Evolutionary conservation across 2,797 vertebrate genomes (phyloP).

Genomic region (Sebastes iracundus): DNA sequence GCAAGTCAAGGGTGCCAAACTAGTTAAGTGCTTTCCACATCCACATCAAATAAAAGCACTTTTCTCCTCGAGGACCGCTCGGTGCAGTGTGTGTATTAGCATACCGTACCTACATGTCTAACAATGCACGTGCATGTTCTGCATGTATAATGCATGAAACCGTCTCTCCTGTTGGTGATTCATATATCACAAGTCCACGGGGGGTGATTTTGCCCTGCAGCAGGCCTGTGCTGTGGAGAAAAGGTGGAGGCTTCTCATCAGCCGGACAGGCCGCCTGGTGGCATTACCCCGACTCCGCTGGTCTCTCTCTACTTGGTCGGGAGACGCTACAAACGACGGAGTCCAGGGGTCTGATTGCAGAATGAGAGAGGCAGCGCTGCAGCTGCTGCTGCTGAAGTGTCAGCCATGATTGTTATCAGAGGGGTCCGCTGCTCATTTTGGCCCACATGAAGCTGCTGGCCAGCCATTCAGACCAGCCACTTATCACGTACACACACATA

Average conservation of each 20-base stretch:
- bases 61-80: not conserved
- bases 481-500: not conserved
- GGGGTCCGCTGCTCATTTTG: conserved; percentile 31
- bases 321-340: conserved; percentile 42
- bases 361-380: conserved; percentile 45
- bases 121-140: not conserved
- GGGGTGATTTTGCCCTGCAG: conserved; percentile 25
- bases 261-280: conserved; percentile 28
- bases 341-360: conserved; percentile 75
- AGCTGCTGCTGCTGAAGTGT: conserved; percentile 53
- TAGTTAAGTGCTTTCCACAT: not conserved
- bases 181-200: not conserved
- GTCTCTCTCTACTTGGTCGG: conserved; percentile 14
- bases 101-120: not conserved
- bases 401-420: conserved; percentile 65
- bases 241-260: conserved; percentile 63
- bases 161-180: conserved; percentile 7
- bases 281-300: conserved; percentile 14
- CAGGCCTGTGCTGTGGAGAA: conserved; percentile 7
- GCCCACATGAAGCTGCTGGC: conserved; percentile 3
- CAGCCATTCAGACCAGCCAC: conserved; percentile 24
- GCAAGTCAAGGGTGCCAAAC: not conserved
- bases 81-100: not conserved
- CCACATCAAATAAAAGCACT: not conserved
- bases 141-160: conserved; percentile 28